These are phyloP conservation scores for Cyclura pinguis DNA, from an alignment of 2,797 vertebrate species.

Conservation along the genomic window DNA sequence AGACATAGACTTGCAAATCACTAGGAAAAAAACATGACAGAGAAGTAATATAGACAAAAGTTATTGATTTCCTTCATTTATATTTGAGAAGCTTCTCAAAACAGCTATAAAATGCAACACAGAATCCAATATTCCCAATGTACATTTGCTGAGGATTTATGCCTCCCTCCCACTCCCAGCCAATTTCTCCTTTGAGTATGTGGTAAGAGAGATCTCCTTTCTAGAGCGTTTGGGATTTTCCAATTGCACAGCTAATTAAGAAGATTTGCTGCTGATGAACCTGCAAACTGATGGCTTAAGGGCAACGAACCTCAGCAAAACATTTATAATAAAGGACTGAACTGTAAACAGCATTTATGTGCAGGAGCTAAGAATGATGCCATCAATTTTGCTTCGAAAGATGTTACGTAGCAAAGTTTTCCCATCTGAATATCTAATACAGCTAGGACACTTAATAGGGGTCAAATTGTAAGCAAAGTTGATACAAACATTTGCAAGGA, in stretches of 20 bases:
- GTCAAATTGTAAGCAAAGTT: not conserved
- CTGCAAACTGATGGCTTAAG: not conserved
- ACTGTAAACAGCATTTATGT: not conserved
- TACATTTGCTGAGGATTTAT: conserved; percentile 20
- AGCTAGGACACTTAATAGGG: not conserved
- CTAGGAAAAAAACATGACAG: not conserved
- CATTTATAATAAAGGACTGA: conserved; percentile 6
- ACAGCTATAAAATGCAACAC: not conserved
- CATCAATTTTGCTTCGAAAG: not conserved
- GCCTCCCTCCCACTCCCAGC: not conserved
- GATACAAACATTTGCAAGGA: not conserved
- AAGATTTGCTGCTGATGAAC: conserved; percentile 1
- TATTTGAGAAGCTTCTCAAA: conserved; percentile 2
- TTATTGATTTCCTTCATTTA: conserved; percentile 17
- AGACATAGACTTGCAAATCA: not conserved
- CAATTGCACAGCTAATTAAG: not conserved
- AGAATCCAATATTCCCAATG: not conserved
- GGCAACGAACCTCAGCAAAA: not conserved
- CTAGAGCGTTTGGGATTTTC: not conserved
- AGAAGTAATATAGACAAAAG: not conserved
- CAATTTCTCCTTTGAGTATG: not conserved
- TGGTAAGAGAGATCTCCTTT: not conserved
- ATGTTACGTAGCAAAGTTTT: not conserved
- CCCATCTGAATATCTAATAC: not conserved
- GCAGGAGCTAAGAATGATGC: not conserved